Evolutionary conservation across 2,888 invertebrate genomes (phyloP), one percentile per base, ranked within the genome.

Genomic region (Agrotis exclamationis): DNA sequence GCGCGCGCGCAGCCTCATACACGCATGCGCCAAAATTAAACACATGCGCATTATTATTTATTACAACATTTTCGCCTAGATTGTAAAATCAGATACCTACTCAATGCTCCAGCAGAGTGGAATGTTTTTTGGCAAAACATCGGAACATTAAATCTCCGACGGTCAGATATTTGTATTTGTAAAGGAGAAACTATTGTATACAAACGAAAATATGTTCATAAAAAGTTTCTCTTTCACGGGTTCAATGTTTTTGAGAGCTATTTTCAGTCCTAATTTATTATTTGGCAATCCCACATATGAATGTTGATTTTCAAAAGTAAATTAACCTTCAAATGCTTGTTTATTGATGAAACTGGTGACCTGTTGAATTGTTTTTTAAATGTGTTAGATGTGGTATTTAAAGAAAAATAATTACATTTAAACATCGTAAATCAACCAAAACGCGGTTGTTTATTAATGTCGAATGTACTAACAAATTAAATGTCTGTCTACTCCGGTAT

Each of bases 21-120:
- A 80, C 78, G 84, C 84, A 84, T 83, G 78, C 82, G 84, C 89
- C 88, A 85, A 88, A 91, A 86, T 89, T 90, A 91, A 91, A 89
- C 88, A 67, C 86, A 86, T 83, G 88, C 91, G 89, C 91, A 90
- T 91, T 94, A 93, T 94, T 92, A 94, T 95, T 94, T 95, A 95
- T 94, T 92, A 90, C 88, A 89, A 91, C 88, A 91, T 92, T 91
- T 93, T 92, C 89, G 87, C 76, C 86, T 90, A 88, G 88, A 90
- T 89, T 90, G 88, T 93, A 91, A 93, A 92, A 89, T 91, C 85
- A 83, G 84, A 92, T 90, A 89, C 85, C 86, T 82, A 86, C 85
- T 85, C 79, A 76, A 79, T 82, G 85, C 85, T 87, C 79, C 83
- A 79, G 85, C 82, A 75, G 84, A 60, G 85, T 85, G 87, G 87